Evolutionary conservation across 2,888 invertebrate species (phyloP), one percentile per base, ranked within the genome.

Genomic region (Sabatieria punctata): DNA sequence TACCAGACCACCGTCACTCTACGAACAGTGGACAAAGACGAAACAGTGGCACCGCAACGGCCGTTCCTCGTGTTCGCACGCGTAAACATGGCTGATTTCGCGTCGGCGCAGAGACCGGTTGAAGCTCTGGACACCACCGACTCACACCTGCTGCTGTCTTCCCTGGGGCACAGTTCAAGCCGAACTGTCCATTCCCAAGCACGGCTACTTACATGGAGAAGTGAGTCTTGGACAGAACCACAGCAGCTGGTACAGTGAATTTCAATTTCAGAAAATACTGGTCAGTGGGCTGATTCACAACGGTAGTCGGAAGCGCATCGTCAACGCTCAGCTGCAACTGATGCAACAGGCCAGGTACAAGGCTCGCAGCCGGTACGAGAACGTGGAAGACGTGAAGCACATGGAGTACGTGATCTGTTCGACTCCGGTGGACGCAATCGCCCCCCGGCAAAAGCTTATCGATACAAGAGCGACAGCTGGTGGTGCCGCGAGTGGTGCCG

Each of bases 281-380:
- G 21, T 46, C 33, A 46, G 35, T 35, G 46, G 33, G 18, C 33
- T 22, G 22, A 19, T 46, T 11, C n/a, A 33, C 25, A 46, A 46
- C 33, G 30, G 26, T 13, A 43, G 35, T 33, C 41, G 46, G 8
- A 30, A 30, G 18, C 27, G 4, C 15, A 24, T 46, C 21, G 24
- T 27, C 6, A 8, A 24, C 8, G 33, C 33, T 18, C n/a, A 18
- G 4, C 6, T 46, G 3, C 26, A 13, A n/a, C 43, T 46, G 33
- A 43, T 46, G 4, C 46, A 46, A 35, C 27, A 45, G 4, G 43
- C 46, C 25, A 30, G 21, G 30, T 46, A 46, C 22, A n/a, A 6
- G 30, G 46, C 46, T 4, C n/a, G 22, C 19, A 43, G 33, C 15
- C 46, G 46, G 8, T 46, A 46, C 37, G 46, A 46, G 30, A 46